phyloP scores from a whole-genome alignment of 2,113 vertebrate genomes.

The Bubalus kerabau region DNA sequence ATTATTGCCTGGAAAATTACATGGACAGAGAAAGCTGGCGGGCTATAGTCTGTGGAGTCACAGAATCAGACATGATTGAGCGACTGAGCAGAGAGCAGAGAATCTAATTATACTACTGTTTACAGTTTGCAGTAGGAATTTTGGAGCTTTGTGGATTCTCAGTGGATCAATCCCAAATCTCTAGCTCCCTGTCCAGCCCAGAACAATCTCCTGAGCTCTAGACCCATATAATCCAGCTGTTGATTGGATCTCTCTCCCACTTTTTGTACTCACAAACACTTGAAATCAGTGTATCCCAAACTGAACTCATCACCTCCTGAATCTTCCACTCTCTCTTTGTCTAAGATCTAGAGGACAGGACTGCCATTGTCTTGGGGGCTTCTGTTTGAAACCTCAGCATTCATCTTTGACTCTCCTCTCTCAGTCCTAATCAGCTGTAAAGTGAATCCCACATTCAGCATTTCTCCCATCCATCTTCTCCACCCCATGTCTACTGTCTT shows the following conservation, averaged over 20 bases:
- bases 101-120: neutral
- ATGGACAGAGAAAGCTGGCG: neutral
- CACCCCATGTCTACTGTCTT: neutral
- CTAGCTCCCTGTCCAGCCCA: neutral
- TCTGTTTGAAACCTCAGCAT: neutral
- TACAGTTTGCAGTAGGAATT: neutral
- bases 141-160: neutral
- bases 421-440: neutral
- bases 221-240: neutral
- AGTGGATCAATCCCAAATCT: slow-evolving; percentile 5
- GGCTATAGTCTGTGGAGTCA: neutral
- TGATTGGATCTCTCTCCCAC: neutral
- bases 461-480: neutral
- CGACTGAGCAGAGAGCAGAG: neutral
- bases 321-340: neutral
- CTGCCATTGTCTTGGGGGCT: neutral
- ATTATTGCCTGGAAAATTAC: neutral
- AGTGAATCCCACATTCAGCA: neutral
- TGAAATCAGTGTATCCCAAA: neutral
- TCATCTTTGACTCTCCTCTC: neutral
- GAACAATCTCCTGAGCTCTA: neutral
- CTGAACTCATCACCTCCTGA: neutral
- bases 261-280: neutral
- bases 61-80: neutral
- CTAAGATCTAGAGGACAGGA: neutral